Evolutionary conservation across 2,888 invertebrate genomes (phyloP), one percentile per base, ranked within the genome.

Genomic region (Macrophya alboannulata): DNA sequence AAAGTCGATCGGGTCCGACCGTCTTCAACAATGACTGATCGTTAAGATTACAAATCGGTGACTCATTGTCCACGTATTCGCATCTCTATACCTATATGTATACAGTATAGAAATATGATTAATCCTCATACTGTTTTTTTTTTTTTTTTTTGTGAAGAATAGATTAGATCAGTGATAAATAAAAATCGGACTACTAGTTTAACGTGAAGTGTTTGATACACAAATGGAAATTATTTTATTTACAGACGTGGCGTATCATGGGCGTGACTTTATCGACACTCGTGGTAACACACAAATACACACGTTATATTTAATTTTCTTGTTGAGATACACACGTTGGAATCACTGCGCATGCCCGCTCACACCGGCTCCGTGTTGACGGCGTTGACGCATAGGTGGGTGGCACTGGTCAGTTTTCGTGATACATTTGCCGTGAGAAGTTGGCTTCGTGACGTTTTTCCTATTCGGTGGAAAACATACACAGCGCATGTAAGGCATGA

Each of bases 191-290:
- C 68, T 68, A 37, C 37, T 17, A 15, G 25, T 37, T 68, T 6
- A 68, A 37, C 5, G 31, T 17, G 37, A 25, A 68, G 68, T 17
- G 12, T 37, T 68, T 37, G 31, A 37, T 37, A 1, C 8, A 8
- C 17, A 17, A 68, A 37, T 68, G 4, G 37, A 15, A 68, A 68
- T 6, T 17, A 4, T 37, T 15, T 15, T 68, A 68, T 68, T 68
- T 68, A 17, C 25, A 37, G 12, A 37, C 12, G 17, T 68, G 68
- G 37, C 37, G 37, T 37, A 25, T 37, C 1, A 15, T 68, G 37
- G 68, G 68, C 17, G 68, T 68, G 68, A 68, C 68, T 37, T 31
- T 68, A 68, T 68, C 68, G 68, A 37, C 68, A 68, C 68, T 37
- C 10, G 1, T 37, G 68, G 25, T 17, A 37, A 17, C 68, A 62